Conservation (phyloP, 2,797 vertebrate genomes). For the Phaenicophaeus curvirostris region DNA sequence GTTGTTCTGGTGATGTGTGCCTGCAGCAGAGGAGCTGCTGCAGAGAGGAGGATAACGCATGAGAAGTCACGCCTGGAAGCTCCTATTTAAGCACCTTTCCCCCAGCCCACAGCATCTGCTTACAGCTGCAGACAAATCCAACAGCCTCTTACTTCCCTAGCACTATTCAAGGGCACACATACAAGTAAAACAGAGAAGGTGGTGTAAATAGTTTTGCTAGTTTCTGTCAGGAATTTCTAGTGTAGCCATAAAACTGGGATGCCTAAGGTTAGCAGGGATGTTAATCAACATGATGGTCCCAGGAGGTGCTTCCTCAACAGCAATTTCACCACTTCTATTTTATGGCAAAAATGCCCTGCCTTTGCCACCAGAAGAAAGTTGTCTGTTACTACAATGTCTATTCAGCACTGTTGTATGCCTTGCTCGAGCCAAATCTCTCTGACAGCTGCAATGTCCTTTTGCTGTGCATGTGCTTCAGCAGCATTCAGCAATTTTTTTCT, state of each 20-base stretch:
- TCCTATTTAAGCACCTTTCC: neutral
- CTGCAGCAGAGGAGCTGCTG: neutral
- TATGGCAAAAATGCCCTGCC: neutral
- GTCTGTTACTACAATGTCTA: neutral
- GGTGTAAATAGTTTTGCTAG: neutral
- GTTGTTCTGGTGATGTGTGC: neutral
- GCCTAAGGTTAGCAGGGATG: neutral
- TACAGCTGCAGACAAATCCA: neutral
- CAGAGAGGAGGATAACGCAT: neutral
- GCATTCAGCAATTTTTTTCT: neutral
- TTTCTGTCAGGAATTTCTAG: neutral
- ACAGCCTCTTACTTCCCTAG: neutral
- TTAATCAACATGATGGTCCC: neutral
- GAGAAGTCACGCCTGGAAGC: neutral
- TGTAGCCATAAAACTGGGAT: neutral
- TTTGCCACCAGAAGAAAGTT: neutral
- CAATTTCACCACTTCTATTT: neutral
- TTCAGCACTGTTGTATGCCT: accelerated
- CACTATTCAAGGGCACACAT: neutral
- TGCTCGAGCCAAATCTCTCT: accelerated
- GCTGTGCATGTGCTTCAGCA: neutral
- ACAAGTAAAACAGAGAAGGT: neutral
- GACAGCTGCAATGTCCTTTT: neutral
- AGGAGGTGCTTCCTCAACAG: neutral
- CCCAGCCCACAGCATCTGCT: neutral